Evolutionary conservation across 2,113 vertebrate species (phyloP).

Genomic region (Pluvianellus socialis): DNA sequence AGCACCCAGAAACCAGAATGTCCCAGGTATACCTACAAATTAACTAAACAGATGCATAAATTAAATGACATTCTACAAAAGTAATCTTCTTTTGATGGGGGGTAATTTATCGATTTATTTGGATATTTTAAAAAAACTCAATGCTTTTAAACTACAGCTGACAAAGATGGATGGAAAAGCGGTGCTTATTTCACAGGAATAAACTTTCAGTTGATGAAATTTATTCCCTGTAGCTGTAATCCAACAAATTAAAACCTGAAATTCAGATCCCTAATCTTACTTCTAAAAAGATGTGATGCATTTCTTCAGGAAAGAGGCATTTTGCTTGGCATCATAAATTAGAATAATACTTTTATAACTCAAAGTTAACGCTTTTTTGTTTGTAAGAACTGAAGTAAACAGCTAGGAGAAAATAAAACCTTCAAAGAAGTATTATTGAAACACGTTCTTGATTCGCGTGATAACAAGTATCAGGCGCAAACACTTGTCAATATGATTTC

Average conservation of each 20-base stretch:
- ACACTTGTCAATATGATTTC: background rate
- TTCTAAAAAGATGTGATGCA: background rate
- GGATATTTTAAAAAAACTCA: background rate
- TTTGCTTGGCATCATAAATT: background rate
- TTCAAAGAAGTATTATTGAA: background rate
- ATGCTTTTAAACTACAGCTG: background rate
- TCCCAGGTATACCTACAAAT: background rate
- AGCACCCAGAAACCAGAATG: background rate
- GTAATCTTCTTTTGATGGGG: too few relatives aligned
- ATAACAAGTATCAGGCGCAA: background rate
- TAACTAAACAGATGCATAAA: background rate
- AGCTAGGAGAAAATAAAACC: background rate
- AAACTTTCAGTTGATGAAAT: background rate
- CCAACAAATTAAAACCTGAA: background rate
- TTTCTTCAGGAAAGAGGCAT: background rate
- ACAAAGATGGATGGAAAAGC: background rate
- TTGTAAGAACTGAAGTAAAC: background rate
- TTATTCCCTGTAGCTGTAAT: background rate
- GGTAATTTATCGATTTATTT: background rate
- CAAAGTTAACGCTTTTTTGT: background rate
- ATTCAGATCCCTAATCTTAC: background rate
- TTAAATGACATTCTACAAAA: rapidly evolving
- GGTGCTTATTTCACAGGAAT: background rate
- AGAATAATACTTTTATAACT: background rate
- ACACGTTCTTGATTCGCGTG: background rate